Evolutionary conservation across 2,113 vertebrate genomes (phyloP), one percentile per base, ranked within the genome.

Genomic region (Macheiramphus alcinus): DNA sequence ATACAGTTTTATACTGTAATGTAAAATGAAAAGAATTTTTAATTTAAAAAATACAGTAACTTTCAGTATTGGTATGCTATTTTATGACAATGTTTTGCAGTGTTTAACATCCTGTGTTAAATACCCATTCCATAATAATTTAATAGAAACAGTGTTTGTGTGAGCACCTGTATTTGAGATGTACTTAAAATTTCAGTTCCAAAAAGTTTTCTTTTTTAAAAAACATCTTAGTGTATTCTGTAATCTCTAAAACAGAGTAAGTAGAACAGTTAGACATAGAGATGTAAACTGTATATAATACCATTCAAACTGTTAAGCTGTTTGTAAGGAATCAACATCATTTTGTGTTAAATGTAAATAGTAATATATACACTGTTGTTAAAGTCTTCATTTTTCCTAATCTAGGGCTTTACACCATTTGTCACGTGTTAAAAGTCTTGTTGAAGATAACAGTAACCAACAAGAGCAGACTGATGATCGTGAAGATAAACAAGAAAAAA

Each of bases 371-470:
- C 10, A 59, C 62, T 48, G 67, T 94, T 81, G 48, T 80, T 88
- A 80, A 86, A 21, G 15, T 94, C 20, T 90, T 86, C 7, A 45
- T 58, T 86, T 78, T 88, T 95, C 95, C 88, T 84, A 32, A 83
- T 95, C 27, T 92, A 99, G 98, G 96, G 98, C 98, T 86, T 97
- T 99, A 90, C 97, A 98, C 42, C 98, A 98, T 95, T 98, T 99
- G 79, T 97, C 96, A 34, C 95, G 94, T 56, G 98, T 98, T 50
- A 98, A 98, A 89, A 97, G 97, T n/a, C 96, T 98, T 25, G 98
- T 98, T 71, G 98, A 98, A 71, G 98, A 98, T 70, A 94, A 90
- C 56, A 87, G 86, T n/a, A 84, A 84, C 55, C 98, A 88, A 82
- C 81, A 94, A 34, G 63, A 90, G 27, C 32, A 73, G 56, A 66